Percentiles rank a stretch among this genome's conserved stretches.
Evolutionary conservation across 2,888 invertebrate species (phyloP).

Genomic region (Blastobasis adustella): DNA sequence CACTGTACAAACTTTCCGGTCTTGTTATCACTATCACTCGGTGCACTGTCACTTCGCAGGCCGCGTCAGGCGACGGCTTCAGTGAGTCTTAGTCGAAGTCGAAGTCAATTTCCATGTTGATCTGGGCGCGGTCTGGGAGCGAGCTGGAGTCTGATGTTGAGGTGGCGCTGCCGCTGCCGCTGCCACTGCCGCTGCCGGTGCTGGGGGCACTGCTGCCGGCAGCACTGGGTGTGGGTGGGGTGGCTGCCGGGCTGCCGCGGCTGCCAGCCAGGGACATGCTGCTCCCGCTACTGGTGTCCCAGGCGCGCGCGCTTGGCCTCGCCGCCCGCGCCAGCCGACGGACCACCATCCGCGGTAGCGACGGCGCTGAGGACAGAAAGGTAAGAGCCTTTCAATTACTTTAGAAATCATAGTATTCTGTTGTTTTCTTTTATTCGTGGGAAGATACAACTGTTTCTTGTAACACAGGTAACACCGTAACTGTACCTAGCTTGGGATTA

Average conservation of each 20-base stretch:
- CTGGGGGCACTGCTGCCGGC: constrained; percentile 4
- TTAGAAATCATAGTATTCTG: too few relatives aligned
- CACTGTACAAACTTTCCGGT: too few relatives aligned
- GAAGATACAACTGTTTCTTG: too few relatives aligned
- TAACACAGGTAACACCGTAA: too few relatives aligned
- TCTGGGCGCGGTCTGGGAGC: constrained; percentile 38
- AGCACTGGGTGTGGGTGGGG: constrained; percentile 1
- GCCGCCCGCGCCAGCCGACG: constrained; percentile 22
- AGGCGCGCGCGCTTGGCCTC: constrained; percentile 1
- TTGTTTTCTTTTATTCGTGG: too few relatives aligned
- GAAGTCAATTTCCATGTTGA: constrained; percentile 69
- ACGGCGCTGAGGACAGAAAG: constrained; percentile 15
- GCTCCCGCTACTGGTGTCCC: too few relatives aligned
- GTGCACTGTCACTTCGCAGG: too few relatives aligned
- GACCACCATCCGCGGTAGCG: constrained; percentile 31
- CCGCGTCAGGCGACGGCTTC: too few relatives aligned
- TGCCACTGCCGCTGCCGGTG: constrained; percentile 6
- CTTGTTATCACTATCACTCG: too few relatives aligned
- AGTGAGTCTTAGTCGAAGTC: constrained; percentile 25
- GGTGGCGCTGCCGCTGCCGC: constrained; percentile 21
- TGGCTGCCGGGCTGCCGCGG: constrained; percentile 9
- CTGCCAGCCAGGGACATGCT: too few relatives aligned
- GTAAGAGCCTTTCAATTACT: background rate
- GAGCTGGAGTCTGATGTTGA: constrained; percentile 25
- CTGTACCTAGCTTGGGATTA: too few relatives aligned